Percentiles rank a stretch among this genome's conserved stretches.
Evolutionary conservation across 2,113 vertebrate genomes (phyloP).

Genomic region (Sinocyclocheilus maitianheensis): DNA sequence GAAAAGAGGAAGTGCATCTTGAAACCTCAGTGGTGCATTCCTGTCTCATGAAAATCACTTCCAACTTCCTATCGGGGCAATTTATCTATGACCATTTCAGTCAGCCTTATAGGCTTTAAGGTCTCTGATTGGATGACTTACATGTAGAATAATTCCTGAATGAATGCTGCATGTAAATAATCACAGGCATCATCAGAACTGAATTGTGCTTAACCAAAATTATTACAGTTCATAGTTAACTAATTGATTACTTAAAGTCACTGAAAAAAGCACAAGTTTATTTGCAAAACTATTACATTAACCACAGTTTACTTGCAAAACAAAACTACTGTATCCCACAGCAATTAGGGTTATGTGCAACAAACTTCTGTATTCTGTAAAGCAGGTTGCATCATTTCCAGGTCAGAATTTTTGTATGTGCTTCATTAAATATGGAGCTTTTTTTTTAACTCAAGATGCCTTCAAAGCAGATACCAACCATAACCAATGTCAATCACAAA

Average conservation of each 20-base stretch:
- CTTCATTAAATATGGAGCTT: background rate
- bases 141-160: background rate
- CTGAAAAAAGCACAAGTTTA: too few species aligned
- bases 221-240: background rate
- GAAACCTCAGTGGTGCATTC: constrained; percentile 9
- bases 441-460: background rate
- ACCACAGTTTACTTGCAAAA: background rate
- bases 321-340: background rate
- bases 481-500: background rate
- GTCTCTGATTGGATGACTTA: background rate
- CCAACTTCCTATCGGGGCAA: background rate
- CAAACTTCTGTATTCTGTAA: background rate
- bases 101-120: background rate
- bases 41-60: background rate
- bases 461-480: background rate
- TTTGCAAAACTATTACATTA: too few species aligned
- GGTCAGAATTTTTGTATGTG: background rate
- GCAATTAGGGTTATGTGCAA: background rate
- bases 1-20: background rate
- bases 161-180: background rate
- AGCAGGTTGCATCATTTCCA: background rate
- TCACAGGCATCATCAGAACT: background rate
- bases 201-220: background rate
- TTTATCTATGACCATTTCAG: background rate
- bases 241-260: background rate